Evolutionary conservation across 2,888 invertebrate genomes (phyloP).

Genomic region (Coelogynopora nodosa): DNA sequence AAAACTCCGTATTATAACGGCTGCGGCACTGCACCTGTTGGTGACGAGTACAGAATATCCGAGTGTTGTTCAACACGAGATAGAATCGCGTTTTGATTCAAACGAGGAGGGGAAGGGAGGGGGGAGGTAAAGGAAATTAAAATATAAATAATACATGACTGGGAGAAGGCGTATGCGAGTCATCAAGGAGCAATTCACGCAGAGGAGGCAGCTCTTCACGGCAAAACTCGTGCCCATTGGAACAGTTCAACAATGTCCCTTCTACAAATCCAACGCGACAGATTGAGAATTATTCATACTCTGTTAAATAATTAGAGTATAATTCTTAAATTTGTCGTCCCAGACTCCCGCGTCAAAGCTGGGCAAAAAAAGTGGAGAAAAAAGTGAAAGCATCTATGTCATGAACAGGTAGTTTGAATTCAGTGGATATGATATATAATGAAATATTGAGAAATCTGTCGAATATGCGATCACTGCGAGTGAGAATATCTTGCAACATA

Average conservation of each 20-base stretch:
- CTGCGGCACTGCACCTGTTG: constrained; percentile 19
- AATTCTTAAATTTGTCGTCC: constrained; percentile 18
- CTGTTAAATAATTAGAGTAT: constrained; percentile 16
- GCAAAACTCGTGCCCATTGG: neutral
- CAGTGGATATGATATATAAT: neutral
- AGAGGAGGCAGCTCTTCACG: neutral
- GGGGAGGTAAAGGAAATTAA: neutral
- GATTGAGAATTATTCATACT: constrained; percentile 18
- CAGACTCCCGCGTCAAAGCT: neutral
- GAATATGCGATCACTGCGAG: too few relatives aligned
- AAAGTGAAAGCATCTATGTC: neutral
- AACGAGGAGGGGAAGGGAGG: neutral
- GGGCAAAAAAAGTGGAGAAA: neutral
- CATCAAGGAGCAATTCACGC: neutral
- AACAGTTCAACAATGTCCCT: neutral
- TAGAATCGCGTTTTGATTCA: neutral
- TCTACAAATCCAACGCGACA: constrained; percentile 1
- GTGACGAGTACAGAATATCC: neutral
- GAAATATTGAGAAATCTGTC: neutral
- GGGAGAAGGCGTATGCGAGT: constrained; percentile 1
- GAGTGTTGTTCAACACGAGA: constrained; percentile 13
- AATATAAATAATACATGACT: constrained; percentile 17
- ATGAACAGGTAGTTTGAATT: neutral
- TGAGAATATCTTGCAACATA: too few relatives aligned
- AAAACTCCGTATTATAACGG: too few relatives aligned